A percentile compares a stretch with the other conserved stretches of the same genome.
Conservation (phyloP, 2,797 vertebrate species). For the Phoxinus dragarum region DNA sequence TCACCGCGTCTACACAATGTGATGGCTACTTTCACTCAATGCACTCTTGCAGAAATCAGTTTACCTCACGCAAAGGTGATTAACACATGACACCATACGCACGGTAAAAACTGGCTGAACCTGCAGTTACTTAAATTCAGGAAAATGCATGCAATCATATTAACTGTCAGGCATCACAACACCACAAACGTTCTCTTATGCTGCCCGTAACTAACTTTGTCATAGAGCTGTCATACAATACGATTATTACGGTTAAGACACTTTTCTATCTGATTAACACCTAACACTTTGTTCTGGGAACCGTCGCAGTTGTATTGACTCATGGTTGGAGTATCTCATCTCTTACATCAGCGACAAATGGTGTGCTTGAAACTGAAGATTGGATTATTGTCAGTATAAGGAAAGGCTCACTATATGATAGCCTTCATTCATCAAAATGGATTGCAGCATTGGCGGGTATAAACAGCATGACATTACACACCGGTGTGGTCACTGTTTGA, state of each 20-base stretch:
- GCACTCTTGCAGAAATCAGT: conserved; percentile 17
- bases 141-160: neutral
- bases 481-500: conserved; percentile 44
- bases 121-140: neutral
- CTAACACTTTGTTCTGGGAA: conserved; percentile 27
- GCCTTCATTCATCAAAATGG: conserved; percentile 38
- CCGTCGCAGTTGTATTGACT: conserved; percentile 11
- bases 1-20: neutral
- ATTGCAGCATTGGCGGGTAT: conserved; percentile 31
- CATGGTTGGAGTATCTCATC: neutral
- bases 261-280: conserved; percentile 21
- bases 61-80: conserved; percentile 29
- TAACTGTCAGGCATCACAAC: neutral
- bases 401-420: conserved; percentile 33
- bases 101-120: neutral
- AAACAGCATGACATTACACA: conserved; percentile 49
- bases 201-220: neutral
- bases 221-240: neutral
- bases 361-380: conserved; percentile 45
- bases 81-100: neutral
- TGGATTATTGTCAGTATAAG: conserved; percentile 39
- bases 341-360: conserved; percentile 22
- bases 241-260: neutral
- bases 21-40: neutral
- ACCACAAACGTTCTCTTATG: neutral